Conservation (phyloP, 2,113 vertebrate species). For the Phoxinus phoxinus region DNA sequence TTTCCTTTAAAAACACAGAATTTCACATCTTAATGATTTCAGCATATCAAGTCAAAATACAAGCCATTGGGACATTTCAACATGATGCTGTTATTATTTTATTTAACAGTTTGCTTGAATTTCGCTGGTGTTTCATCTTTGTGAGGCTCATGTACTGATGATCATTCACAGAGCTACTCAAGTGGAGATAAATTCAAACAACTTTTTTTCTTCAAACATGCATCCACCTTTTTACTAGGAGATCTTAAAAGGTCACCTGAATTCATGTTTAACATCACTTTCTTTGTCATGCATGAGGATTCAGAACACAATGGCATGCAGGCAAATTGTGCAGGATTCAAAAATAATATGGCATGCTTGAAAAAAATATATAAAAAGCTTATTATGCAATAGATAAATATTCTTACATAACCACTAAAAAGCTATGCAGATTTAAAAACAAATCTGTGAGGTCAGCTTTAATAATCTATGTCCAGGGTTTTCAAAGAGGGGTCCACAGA, state of each 20-base stretch:
- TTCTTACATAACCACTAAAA: conserved; percentile 22
- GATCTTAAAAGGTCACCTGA: neutral
- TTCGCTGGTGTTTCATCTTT: neutral
- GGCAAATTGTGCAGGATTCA: neutral
- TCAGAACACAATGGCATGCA: neutral
- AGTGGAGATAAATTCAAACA: neutral
- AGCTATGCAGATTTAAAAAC: neutral
- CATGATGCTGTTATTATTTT: neutral
- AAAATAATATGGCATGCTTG: neutral
- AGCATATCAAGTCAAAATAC: neutral
- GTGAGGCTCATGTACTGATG: neutral
- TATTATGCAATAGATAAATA: conserved; percentile 36
- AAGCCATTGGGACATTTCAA: neutral
- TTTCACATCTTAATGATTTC: neutral
- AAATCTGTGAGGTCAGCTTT: neutral
- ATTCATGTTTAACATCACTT: neutral
- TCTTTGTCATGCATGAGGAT: neutral
- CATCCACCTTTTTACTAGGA: neutral
- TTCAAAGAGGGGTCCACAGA: neutral
- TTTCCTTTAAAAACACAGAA: conserved; percentile 16
- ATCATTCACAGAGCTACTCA: neutral
- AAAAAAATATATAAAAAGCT: conserved; percentile 1
- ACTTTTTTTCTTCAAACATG: neutral
- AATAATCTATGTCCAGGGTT: neutral
- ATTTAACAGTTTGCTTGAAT: neutral